Evolutionary conservation across 2,797 vertebrate genomes (phyloP), one percentile per base, ranked within the genome.

Genomic region (Cyclopterus lumpus): DNA sequence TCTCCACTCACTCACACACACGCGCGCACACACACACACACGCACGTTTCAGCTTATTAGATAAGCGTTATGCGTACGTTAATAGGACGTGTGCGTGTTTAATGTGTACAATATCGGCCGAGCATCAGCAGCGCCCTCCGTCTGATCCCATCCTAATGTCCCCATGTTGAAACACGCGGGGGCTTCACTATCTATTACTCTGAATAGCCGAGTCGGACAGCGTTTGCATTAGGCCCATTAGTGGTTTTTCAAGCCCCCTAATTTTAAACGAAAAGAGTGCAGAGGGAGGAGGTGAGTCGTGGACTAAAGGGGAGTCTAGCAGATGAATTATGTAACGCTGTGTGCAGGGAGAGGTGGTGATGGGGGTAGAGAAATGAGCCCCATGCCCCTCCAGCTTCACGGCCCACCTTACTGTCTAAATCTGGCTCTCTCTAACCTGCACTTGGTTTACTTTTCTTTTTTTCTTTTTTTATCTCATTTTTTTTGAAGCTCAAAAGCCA

Each of bases 401-500:
- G 71, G 79, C 87, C 88, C 87, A 87, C 86, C 84, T 81, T 38
- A 24, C 59, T n/a, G 55, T 85, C 83, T 89, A 91, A 88, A 88
- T 89, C 53, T 71, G 83, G 55, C 81, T 67, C 81, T 67, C 60
- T 82, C 72, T 82, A 85, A 80, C 75, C 74, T 82, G 68, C 42
- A 57, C 79, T 79, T 80, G 46, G 68, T n/a, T n/a, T n/a, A n/a
- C 67, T 58, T 63, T 79, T 79, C 58, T 79, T 63, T 44, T 61
- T 44, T 67, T 42, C 16, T 67, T 22, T 14, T 55, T 28, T 28
- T 28, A 28, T 28, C n/a, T n/a, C n/a, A n/a, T n/a, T n/a, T 28
- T 26, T 28, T 28, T 28, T 28, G 26, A 14, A 71, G 48, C 54
- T 77, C 44, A 42, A 79, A 85, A 81, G 55, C 57, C 58, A 74